Percentiles rank a stretch among this genome's conserved stretches.
Conservation (phyloP, 2,797 vertebrate genomes). For the Acrossocheilus wenchowensis region DNA sequence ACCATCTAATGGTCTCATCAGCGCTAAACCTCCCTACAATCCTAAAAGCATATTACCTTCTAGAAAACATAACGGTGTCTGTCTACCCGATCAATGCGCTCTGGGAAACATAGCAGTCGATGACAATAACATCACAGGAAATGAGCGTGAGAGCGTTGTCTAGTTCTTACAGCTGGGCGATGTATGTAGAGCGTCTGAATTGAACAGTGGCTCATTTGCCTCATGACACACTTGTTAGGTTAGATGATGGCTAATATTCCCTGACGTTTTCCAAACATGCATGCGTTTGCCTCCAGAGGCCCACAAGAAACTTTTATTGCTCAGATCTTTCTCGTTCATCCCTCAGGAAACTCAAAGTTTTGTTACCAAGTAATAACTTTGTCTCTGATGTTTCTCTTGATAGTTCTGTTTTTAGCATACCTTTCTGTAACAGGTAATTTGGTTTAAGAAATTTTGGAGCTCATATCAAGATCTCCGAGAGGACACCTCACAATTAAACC, state of each 20-base stretch:
- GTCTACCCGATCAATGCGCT: conserved; percentile 4
- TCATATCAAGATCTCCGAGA: background rate
- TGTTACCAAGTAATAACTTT: background rate
- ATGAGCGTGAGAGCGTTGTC: background rate
- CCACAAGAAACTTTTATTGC: background rate
- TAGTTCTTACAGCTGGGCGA: background rate
- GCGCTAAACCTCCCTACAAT: conserved; percentile 6
- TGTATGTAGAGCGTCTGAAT: background rate
- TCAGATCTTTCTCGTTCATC: background rate
- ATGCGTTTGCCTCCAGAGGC: background rate
- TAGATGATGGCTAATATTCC: conserved; percentile 4
- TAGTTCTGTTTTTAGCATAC: background rate
- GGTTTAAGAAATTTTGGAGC: background rate
- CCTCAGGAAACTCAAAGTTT: background rate
- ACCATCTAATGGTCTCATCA: background rate
- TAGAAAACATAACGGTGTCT: conserved; percentile 8
- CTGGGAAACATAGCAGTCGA: conserved; percentile 27
- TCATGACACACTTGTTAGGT: conserved; percentile 4
- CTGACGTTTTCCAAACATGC: background rate
- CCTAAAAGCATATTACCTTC: conserved; percentile 1
- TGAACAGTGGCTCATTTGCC: background rate
- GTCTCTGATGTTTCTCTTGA: background rate
- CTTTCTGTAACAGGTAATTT: background rate
- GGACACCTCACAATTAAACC: background rate
- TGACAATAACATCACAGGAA: conserved; percentile 41